These are phyloP conservation scores for Limanda limanda DNA, from an alignment of 2,113 vertebrate genomes.

Conservation along the genomic window DNA sequence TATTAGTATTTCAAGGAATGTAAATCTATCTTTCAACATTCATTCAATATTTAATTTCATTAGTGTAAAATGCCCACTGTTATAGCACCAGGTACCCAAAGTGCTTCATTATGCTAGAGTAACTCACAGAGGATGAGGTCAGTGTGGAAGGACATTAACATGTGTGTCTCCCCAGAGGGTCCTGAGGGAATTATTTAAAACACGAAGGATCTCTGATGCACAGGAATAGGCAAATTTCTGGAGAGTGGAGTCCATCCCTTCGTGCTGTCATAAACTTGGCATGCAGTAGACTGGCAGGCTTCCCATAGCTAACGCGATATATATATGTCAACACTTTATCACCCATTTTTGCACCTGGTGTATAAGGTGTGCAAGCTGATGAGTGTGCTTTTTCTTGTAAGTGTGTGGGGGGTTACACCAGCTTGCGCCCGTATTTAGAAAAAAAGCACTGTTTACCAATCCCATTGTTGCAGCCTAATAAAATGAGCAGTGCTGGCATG, in stretches of 20 bases:
- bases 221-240: not conserved
- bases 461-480: constrained; percentile 22
- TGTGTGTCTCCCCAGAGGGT: constrained; percentile 27
- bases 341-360: not conserved
- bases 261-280: constrained; percentile 19
- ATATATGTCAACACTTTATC: not conserved
- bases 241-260: not conserved
- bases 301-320: too few species aligned
- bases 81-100: too few species aligned
- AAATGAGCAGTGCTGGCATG: constrained; percentile 27
- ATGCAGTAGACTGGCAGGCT: not conserved
- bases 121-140: too few species aligned
- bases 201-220: not conserved
- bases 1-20: too few species aligned
- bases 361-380: not conserved
- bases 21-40: too few species aligned
- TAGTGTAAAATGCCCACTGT: too few species aligned
- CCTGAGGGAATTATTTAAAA: constrained; percentile 43
- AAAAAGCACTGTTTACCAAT: not conserved
- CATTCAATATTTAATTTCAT: too few species aligned
- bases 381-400: not conserved
- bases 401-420: not conserved
- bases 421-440: not conserved
- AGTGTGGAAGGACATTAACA: not conserved
- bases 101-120: too few species aligned